These are phyloP conservation scores for Eupithecia exiguata DNA, from an alignment of 2,888 invertebrate species.

Conservation along the genomic window DNA sequence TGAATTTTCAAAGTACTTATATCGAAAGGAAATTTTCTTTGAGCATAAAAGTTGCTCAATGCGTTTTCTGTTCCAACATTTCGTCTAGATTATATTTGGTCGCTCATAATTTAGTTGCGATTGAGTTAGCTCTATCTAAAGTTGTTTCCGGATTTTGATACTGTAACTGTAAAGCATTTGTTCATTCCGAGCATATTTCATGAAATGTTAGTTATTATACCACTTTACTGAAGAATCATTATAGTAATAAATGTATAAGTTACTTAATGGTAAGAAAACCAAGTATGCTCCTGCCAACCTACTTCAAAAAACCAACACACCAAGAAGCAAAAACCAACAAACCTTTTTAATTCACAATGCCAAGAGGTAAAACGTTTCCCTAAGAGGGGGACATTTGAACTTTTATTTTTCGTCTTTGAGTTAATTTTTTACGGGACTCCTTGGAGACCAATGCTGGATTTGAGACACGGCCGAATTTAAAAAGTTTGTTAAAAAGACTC, in stretches of 20 bases:
- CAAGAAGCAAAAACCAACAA: slow-evolving; percentile 32
- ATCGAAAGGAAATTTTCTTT: not conserved
- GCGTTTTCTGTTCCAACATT: slow-evolving; percentile 36
- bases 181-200: not conserved
- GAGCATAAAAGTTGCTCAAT: slow-evolving; percentile 20
- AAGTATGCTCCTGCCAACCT: not conserved
- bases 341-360: slow-evolving; percentile 55
- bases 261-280: not conserved
- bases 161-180: not conserved
- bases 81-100: slow-evolving; percentile 52
- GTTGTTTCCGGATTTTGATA: slow-evolving; percentile 21
- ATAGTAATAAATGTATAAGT: not conserved
- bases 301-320: slow-evolving; percentile 10
- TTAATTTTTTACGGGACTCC: slow-evolving; percentile 79
- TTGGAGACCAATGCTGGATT: slow-evolving; percentile 78
- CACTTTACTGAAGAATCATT: not conserved
- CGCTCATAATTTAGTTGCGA: slow-evolving; percentile 50
- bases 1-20: not conserved
- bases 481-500: slow-evolving; percentile 79
- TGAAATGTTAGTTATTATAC: not conserved
- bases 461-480: slow-evolving; percentile 72
- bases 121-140: slow-evolving; percentile 45
- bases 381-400: slow-evolving; percentile 72
- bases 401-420: slow-evolving; percentile 73
- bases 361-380: slow-evolving; percentile 80